Conservation (phyloP, 2,797 vertebrate species). For the Falco concolor region DNA sequence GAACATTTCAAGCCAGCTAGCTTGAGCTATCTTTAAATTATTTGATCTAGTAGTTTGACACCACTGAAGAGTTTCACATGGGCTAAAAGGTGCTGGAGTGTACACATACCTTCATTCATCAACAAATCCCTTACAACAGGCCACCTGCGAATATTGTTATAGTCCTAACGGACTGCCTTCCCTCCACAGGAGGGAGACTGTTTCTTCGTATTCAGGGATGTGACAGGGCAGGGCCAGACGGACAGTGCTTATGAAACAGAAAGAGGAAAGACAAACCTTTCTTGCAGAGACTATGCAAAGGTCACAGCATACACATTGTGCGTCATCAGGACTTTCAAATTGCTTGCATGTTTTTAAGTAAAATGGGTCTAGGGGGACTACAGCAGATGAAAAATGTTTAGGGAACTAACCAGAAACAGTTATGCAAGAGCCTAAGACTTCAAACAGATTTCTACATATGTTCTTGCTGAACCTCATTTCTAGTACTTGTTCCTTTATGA, state of each 20-base stretch:
- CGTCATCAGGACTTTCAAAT: background rate
- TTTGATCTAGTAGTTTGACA: background rate
- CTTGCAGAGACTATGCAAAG: constrained; percentile 38
- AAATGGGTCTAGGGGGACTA: background rate
- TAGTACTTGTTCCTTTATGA: background rate
- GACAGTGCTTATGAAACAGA: constrained; percentile 53
- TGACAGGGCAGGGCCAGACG: constrained; percentile 29
- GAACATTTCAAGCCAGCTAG: background rate
- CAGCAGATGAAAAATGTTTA: background rate
- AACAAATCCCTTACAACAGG: background rate
- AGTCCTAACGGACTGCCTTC: background rate
- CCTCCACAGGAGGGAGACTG: constrained; percentile 9
- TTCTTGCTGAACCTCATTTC: background rate
- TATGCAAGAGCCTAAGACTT: constrained; percentile 1
- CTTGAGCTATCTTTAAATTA: background rate
- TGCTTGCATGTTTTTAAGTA: background rate
- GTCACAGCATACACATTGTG: background rate
- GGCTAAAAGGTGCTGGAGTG: background rate
- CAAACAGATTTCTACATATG: background rate
- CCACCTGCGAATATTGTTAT: background rate
- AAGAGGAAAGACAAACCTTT: constrained; percentile 26
- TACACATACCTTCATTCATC: background rate
- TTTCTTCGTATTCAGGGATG: constrained; percentile 33
- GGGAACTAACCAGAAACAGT: constrained; percentile 14
- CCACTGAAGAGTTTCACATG: background rate